These are phyloP conservation scores for Nyctereutes procyonoides DNA, from an alignment of 2,113 vertebrate genomes.

Conservation along the genomic window DNA sequence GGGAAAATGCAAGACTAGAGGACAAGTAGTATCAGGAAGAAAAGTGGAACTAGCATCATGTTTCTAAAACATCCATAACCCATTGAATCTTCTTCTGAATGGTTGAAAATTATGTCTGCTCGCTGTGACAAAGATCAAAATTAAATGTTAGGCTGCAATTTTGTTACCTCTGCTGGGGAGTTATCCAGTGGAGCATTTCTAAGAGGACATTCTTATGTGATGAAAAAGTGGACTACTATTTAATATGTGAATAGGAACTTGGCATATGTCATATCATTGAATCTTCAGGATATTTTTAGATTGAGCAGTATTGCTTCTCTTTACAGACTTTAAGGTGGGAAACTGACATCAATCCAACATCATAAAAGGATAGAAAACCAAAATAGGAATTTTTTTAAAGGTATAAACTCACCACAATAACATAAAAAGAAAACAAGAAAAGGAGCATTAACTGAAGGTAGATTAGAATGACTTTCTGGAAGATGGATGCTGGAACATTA, in stretches of 20 bases:
- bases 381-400: background rate
- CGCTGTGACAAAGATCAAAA: background rate
- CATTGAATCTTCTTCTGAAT: background rate
- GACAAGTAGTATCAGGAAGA: background rate
- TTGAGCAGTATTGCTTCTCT: background rate
- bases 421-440: background rate
- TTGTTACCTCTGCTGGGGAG: background rate
- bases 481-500: background rate
- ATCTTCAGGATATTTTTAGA: constrained; percentile 7
- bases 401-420: background rate
- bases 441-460: background rate
- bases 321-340: background rate
- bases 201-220: background rate
- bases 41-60: background rate
- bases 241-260: background rate
- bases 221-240: background rate
- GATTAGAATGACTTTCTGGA: background rate
- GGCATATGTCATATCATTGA: background rate
- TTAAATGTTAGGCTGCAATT: background rate
- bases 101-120: background rate
- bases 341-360: background rate
- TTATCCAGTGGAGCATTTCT: background rate
- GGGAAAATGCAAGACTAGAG: background rate
- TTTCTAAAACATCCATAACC: background rate
- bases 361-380: background rate